Base-by-base conservation (phyloP, 2,888 invertebrate genomes). In the Watsonalla cultraria region DNA sequence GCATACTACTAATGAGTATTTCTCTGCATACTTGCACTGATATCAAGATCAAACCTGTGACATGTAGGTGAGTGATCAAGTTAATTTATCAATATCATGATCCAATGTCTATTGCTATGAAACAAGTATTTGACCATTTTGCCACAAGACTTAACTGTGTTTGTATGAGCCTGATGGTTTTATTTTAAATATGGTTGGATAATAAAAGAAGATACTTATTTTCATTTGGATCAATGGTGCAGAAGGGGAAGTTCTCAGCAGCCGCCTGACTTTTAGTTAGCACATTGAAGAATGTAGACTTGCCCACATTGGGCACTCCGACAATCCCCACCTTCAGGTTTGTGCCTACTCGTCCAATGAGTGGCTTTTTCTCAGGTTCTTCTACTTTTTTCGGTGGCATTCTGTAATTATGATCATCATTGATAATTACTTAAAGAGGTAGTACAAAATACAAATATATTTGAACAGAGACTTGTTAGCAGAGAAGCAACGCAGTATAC, bases 151-250 rank as follows among this genome's bases (percentile, higher is more conserved):
- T 24, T 24, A 24, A 24, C 2, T 37, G 37, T 37, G 37, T 8
- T 37, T 37, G 37, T 6, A 8, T 37, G 7, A 8, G 2, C 5
- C 6, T 8, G 8, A 37, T 11, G 5, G 11, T 46, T 46, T 45
- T 24, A 45, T 24, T 13, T n/a, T 45, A 14, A 14, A 14, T 46
- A 15, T 5, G 46, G 33, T 13, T 47, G 47, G 52, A 47, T 35
- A 54, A 59, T 54, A 58, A 56, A 54, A 65, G 72, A 67, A 47
- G 64, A 94, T 95, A 97, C 98, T 98, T 97, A 98, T 97, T 99
- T 94, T 99, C 99, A 96, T 99, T 99, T 50, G 99, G 99, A 91
- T 99, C 99, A 82, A 99, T 99, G 85, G 99, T 99, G 92, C 99
- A 99, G 93, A 99, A 99, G 0, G 99, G 99, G 82, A 99, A 99